Base-by-base conservation (phyloP, 2,797 vertebrate genomes). In the Mormyrus proboscirostris region DNA sequence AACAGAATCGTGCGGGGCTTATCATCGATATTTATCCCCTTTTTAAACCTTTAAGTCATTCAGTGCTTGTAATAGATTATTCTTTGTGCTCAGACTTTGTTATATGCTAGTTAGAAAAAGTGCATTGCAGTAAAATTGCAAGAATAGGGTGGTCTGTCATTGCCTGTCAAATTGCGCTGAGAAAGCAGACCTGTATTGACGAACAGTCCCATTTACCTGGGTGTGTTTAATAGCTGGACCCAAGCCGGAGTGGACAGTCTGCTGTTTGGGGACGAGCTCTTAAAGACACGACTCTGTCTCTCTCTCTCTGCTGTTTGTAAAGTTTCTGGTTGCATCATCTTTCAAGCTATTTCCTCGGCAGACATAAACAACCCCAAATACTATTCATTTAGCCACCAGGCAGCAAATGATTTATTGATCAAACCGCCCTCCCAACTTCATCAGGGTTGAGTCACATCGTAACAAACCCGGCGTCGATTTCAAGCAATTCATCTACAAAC, bases 31-130 rank as follows among this genome's bases (percentile, higher is more conserved):
- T 44, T n/a, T 44, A 79, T 19, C 38, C 38, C 73, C 38, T 8
- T n/a, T 79, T 79, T 79, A 79, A 44, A 44, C 33, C 73, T 79
- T 79, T 79, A 79, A 73, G 65, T 79, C 73, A 79, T 41, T 79
- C 25, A 41, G 25, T 41, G 73, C 38, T 79, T 44, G 73, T 41
- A 41, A 44, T 79, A 38, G 33, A 41, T 44, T 44, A 79, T 16
- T 79, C 19, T 79, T 79, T 79, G 16, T 44, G 14, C 65, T 38
- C 65, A 73, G 65, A 73, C 12, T 33, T 73, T 38, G 25, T 73
- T 73, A 38, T 41, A 44, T 44, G 33, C 38, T 44, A 44, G 73
- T 79, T 79, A 44, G 12, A 73, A 73, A 73, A 79, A 79, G 73
- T 41, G 38, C 73, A 41, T 79, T n/a, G 33, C 38, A 3, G 38